Conservation (phyloP, 1,140 invertebrate genomes). For the Drosophila triauraria region DNA sequence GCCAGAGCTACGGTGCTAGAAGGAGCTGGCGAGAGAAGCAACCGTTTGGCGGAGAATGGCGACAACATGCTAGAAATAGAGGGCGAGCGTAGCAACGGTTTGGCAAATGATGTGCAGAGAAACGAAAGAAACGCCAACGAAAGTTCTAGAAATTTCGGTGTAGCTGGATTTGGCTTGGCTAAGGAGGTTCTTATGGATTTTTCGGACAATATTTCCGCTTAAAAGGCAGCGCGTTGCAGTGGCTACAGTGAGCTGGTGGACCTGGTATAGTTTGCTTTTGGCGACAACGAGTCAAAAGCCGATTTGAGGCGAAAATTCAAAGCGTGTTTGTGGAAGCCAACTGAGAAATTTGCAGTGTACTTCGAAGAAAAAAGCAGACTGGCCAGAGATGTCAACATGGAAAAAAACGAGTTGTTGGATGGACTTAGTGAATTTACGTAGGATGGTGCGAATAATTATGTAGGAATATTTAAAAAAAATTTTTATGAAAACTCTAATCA, state of each 20-base stretch:
- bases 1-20: not conserved
- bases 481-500: too few relatives aligned
- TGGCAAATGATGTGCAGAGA: not conserved
- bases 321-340: not conserved
- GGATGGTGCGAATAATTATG: too few relatives aligned
- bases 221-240: not conserved
- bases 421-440: not conserved
- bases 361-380: not conserved
- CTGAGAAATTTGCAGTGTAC: not conserved
- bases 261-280: not conserved
- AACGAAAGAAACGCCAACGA: not conserved
- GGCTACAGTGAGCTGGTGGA: conserved; percentile 1
- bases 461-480: not conserved
- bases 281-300: not conserved
- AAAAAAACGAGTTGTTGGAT: not conserved
- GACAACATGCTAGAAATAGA: too few relatives aligned
- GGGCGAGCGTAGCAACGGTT: too few relatives aligned
- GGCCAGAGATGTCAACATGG: not conserved
- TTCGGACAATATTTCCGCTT: too few relatives aligned
- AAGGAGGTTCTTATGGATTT: not conserved
- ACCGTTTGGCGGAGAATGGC: too few relatives aligned
- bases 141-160: not conserved
- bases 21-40: too few relatives aligned
- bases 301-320: not conserved
- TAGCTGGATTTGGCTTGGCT: not conserved